phyloP scores from a whole-genome alignment of 1,140 invertebrate genomes.

The Drosophila persimilis region DNA sequence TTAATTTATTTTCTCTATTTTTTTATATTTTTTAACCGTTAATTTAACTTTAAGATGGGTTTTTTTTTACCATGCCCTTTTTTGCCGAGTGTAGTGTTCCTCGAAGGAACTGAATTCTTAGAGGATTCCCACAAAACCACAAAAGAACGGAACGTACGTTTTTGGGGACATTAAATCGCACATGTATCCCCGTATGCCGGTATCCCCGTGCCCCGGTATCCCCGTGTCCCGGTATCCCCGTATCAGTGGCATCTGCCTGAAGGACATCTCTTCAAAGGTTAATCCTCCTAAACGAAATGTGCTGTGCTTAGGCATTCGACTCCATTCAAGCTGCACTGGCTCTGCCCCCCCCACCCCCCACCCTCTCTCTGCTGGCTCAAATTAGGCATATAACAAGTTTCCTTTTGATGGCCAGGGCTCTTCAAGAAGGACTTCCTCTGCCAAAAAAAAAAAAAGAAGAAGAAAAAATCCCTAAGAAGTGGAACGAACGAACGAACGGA shows the following conservation, averaged over 20 bases:
- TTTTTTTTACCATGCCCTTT: too few species aligned
- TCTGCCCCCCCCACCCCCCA: too few species aligned
- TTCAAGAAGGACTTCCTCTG: conserved; percentile 1
- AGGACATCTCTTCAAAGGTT: conserved; percentile 18
- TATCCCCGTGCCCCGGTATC: not conserved
- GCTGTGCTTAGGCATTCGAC: conserved; percentile 29
- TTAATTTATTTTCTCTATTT: too few species aligned
- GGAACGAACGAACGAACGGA: too few species aligned
- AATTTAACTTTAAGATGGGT: too few species aligned
- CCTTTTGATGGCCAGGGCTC: conserved; percentile 16
- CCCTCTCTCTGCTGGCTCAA: conserved; percentile 24
- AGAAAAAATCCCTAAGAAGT: too few species aligned
- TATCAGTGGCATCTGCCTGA: conserved; percentile 22
- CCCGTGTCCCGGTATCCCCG: not conserved
- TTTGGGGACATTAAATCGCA: too few species aligned
- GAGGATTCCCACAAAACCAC: conserved; percentile 2
- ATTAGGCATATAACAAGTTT: conserved; percentile 55
- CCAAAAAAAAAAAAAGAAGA: conserved; percentile 1
- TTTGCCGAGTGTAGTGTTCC: too few species aligned
- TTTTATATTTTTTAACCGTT: too few species aligned
- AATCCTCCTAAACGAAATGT: conserved; percentile 31
- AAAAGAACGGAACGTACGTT: conserved; percentile 5
- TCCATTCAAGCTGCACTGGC: conserved; percentile 15
- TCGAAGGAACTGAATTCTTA: too few species aligned
- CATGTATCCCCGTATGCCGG: not conserved